Evolutionary conservation across 1,140 invertebrate genomes (phyloP).

Genomic region (Notospermus geniculatus): DNA sequence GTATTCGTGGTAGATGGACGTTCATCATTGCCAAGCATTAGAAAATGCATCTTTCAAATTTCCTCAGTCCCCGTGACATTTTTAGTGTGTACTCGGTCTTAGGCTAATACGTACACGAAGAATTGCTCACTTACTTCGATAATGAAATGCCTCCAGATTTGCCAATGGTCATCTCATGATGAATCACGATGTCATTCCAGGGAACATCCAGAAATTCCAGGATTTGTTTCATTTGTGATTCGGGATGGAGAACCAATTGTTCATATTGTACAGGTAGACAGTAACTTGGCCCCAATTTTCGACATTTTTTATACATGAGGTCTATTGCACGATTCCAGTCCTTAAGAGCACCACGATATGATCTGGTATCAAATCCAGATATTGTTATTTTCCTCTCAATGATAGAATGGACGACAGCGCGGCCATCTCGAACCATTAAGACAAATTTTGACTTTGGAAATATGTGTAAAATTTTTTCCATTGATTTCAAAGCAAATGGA

Average conservation of each 20-base stretch:
- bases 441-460: constrained; percentile 86
- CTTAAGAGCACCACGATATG: constrained; percentile 86
- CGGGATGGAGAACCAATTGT: constrained; percentile 89
- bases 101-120: neutral
- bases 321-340: constrained; percentile 94
- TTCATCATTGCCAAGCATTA: too few species aligned
- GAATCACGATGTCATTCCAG: constrained; percentile 91
- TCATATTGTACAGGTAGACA: constrained; percentile 93
- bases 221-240: constrained; percentile 81
- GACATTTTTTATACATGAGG: constrained; percentile 90
- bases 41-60: too few species aligned
- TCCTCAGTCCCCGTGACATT: too few species aligned
- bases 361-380: constrained; percentile 89
- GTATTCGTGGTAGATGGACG: too few species aligned
- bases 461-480: constrained; percentile 64
- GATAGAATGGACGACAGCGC: constrained; percentile 95
- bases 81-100: too few species aligned
- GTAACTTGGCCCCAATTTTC: constrained; percentile 68
- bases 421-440: constrained; percentile 94
- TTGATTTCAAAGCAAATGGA: constrained; percentile 93
- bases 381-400: constrained; percentile 94
- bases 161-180: constrained; percentile 94
- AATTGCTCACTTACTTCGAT: constrained; percentile 69
- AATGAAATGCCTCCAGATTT: constrained; percentile 72
- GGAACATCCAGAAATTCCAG: constrained; percentile 85